Percentiles rank a stretch among this genome's conserved stretches.
Evolutionary conservation across 2,113 vertebrate genomes (phyloP).

Genomic region (Hemichromis elongatus): DNA sequence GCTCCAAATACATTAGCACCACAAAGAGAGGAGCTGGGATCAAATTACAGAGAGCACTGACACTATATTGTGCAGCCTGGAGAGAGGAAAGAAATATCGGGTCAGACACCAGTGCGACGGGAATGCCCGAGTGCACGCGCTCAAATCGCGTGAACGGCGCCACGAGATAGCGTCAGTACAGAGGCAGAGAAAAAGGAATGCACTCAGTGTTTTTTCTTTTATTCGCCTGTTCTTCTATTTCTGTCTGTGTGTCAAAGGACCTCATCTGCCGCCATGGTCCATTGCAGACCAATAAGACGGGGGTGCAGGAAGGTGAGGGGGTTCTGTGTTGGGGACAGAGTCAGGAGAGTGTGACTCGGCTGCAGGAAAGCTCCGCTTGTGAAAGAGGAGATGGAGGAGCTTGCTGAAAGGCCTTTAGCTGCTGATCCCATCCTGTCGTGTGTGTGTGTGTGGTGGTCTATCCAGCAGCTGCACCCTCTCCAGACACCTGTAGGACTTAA

Average conservation of each 20-base stretch:
- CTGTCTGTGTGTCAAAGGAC: conserved; percentile 36
- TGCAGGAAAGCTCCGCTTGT: conserved; percentile 8
- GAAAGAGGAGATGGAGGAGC: conserved; percentile 18
- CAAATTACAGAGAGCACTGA: conserved; percentile 34
- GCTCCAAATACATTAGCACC: conserved; percentile 58
- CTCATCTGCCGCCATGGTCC: conserved; percentile 42
- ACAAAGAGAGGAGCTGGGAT: conserved; percentile 57
- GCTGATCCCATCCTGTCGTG: neutral
- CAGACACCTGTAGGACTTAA: neutral
- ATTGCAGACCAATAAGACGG: conserved; percentile 42
- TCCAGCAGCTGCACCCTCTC: neutral
- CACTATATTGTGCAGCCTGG: conserved; percentile 6
- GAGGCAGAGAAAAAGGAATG: neutral
- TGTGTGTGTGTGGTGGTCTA: neutral
- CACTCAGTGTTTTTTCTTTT: neutral
- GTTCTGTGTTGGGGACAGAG: neutral
- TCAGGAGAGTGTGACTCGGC: conserved; percentile 31
- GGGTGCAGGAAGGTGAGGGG: neutral
- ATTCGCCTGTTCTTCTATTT: conserved; percentile 25
- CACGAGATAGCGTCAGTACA: neutral
- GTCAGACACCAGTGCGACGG: neutral
- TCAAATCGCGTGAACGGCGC: neutral
- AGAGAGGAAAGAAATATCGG: neutral
- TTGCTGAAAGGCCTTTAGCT: neutral
- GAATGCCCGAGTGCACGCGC: neutral